Evolutionary conservation across 1,140 invertebrate genomes (phyloP).

Genomic region (Aphelenchoides fujianensis): DNA sequence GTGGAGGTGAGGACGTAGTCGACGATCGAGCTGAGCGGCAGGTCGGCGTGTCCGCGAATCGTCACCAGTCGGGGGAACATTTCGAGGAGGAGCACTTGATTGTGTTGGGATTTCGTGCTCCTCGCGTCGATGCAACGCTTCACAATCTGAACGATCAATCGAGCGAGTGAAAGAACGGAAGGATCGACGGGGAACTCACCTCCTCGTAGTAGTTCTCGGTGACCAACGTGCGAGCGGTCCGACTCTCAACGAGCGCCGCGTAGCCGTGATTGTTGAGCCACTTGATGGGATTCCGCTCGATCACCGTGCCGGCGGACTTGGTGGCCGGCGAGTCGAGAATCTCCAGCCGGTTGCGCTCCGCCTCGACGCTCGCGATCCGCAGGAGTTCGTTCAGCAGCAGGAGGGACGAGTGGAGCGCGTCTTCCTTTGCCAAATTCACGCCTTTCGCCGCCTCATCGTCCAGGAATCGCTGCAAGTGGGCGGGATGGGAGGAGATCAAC

Average conservation of each 20-base stretch:
- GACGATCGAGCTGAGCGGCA: constrained; percentile 19
- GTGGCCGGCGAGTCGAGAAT: constrained; percentile 25
- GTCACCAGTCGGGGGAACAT: constrained; percentile 89
- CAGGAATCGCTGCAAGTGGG: constrained; percentile 79
- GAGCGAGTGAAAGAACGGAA: too few relatives aligned
- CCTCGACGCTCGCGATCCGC: constrained; percentile 81
- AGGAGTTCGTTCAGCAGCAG: constrained; percentile 90
- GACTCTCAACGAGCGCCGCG: constrained; percentile 72
- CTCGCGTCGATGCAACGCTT: constrained; percentile 74
- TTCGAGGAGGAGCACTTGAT: constrained; percentile 81
- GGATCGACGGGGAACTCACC: constrained; percentile 71
- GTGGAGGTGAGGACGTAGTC: constrained; percentile 25
- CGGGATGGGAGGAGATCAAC: too few relatives aligned
- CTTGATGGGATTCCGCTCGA: constrained; percentile 49
- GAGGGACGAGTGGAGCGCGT: constrained; percentile 85
- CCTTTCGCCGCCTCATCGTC: constrained; percentile 74
- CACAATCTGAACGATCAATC: constrained; percentile 63
- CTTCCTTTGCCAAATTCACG: constrained; percentile 73
- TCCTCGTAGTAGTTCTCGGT: constrained; percentile 75
- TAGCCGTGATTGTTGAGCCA: constrained; percentile 40
- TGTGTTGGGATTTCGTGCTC: constrained; percentile 72
- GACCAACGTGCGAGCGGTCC: constrained; percentile 79
- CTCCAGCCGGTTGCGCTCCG: constrained; percentile 73
- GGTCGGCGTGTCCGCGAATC: constrained; percentile 71
- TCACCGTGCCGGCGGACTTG: constrained; percentile 24